These are phyloP conservation scores for Aproaerema taeniolella DNA, from an alignment of 2,888 invertebrate genomes.

Conservation along the genomic window DNA sequence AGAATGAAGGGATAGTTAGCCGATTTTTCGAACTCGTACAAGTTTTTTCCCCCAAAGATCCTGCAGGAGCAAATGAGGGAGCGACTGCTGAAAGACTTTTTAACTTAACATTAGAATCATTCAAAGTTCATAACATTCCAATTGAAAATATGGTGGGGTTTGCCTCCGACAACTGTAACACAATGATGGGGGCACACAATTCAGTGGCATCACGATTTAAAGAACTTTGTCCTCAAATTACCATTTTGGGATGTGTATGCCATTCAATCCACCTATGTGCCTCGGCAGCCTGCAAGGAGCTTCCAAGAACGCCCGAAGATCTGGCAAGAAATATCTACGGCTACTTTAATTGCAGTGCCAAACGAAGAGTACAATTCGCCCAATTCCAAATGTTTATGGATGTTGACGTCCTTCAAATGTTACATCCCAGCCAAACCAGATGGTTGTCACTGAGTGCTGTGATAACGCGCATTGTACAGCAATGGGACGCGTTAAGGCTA, in stretches of 20 bases:
- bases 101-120: background rate
- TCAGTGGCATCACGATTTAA: conserved; percentile 26
- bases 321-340: background rate
- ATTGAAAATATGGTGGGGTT: conserved; percentile 29
- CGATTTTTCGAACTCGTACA: background rate
- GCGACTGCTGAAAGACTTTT: background rate
- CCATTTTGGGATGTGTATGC: conserved; percentile 28
- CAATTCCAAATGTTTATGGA: background rate
- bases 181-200: conserved; percentile 26
- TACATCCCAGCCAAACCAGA: background rate
- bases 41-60: background rate
- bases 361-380: background rate
- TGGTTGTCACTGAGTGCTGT: too few species aligned
- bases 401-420: background rate
- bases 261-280: conserved; percentile 33
- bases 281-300: conserved; percentile 28
- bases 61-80: background rate
- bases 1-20: background rate
- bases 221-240: conserved; percentile 18
- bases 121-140: conserved; percentile 4
- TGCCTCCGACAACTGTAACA: conserved; percentile 16
- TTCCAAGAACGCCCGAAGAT: conserved; percentile 19
- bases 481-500: too few species aligned
- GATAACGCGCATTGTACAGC: too few species aligned
- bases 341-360: background rate